Evolutionary conservation across 2,888 invertebrate species (phyloP), one percentile per base, ranked within the genome.

Genomic region (Electrophaes corylata): DNA sequence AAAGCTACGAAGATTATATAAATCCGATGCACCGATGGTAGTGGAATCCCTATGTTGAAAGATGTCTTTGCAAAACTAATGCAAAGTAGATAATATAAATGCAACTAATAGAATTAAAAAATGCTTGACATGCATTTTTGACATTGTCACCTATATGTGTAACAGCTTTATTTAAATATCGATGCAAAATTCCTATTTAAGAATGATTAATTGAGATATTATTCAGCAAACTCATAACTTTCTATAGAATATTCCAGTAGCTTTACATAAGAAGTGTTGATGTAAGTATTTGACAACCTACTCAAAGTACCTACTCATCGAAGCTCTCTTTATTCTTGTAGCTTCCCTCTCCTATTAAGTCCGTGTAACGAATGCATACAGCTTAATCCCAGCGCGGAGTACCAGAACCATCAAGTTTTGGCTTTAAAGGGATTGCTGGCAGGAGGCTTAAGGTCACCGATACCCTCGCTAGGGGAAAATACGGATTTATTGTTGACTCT

Each of bases 401-500:
- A 55, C 44, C 52, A 50, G 51, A 19, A 56, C 57, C 61, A 51
- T 52, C 59, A 66, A 70, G 68, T 67, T 70, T 57, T 64, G 60
- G 59, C 56, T 60, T 40, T 73, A 73, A 75, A 73, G 68, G 67
- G 73, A 74, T 72, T 68, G 63, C 47, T 18, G 16, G 56, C 43
- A 35, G 18, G 60, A 57, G 50, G 60, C 50, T 60, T 56, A 62
- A 54, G 61, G 60, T 49, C 68, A 68, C 61, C 66, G 69, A 67
- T 62, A 56, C 70, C 63, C 63, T 50, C 47, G 51, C 47, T 44
- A 46, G 53, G 60, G 52, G 61, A 47, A 51, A 45, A 33, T 40
- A 54, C 50, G 47, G 46, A 62, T 47, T 60, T 60, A 45, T 45
- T 60, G 35, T 63, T 65, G 59, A 47, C 46, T 43, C 40, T 43